Evolutionary conservation across 2,113 vertebrate genomes (phyloP), one percentile per base, ranked within the genome.

Genomic region (Syngnathus scovelli): DNA sequence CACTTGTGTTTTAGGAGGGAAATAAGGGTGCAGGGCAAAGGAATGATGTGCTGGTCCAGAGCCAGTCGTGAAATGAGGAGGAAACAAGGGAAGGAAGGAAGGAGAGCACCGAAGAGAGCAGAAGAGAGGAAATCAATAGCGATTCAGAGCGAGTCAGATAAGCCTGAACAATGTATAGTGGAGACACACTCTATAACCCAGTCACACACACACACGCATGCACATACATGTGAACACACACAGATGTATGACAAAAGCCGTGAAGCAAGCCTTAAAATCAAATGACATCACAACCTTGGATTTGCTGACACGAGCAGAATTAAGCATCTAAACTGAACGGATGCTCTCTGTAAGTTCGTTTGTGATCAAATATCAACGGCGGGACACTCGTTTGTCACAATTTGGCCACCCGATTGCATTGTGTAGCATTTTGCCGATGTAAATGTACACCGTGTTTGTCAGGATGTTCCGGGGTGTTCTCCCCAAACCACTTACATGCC

Each of bases 151-250:
- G 77, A 92, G 90, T 90, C 90, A 89, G 92, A 92, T 92, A 91
- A 91, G 90, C 88, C 88, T 91, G 89, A 90, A 89, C 89, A 91
- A 90, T 90, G 86, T 89, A 89, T 88, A 88, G 87, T 82, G 85
- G 88, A 90, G 83, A 87, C 89, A 87, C 90, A 89, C 89, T 90
- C 87, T 90, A 89, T 91, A 91, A 90, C 87, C 84, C 80, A 86
- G 86, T 89, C 90, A 86, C 90, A 89, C 87, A 78, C 58, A 70
- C 63, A 73, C 65, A 78, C 67, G 63, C 74, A 69, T 78, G 77
- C 72, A 69, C 11, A 75, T 74, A 67, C 72, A 77, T 38, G 21
- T 46, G 44, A 41, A 39, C 54, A 54, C n/a, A n/a, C 41, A 72
- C 41, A 86, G 85, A 75, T 43, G 51, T 83, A 85, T 88, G 85